Percentiles rank a stretch among this genome's conserved stretches.
Evolutionary conservation across 2,888 invertebrate species (phyloP).

Genomic region (Pristionchus entomophagus): DNA sequence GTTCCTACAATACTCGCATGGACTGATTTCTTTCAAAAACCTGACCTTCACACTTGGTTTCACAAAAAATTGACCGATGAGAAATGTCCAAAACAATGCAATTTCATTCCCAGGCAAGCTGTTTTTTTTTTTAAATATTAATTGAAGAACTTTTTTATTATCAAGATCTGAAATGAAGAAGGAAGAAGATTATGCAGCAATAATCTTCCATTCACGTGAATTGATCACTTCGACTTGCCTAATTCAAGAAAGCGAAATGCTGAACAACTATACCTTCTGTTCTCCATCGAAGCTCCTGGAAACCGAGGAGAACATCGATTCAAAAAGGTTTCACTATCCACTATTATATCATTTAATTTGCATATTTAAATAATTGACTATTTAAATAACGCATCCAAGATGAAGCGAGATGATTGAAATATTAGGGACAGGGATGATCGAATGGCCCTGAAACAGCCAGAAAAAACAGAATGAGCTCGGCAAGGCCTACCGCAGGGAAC

Average conservation of each 20-base stretch:
- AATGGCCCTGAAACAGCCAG: too few relatives aligned
- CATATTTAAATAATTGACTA: neutral
- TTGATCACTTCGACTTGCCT: neutral
- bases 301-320: neutral
- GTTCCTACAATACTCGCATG: neutral
- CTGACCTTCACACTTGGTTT: neutral
- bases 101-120: neutral
- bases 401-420: too few relatives aligned
- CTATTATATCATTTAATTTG: neutral
- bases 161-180: neutral
- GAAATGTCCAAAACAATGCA: neutral
- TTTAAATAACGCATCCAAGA: too few relatives aligned
- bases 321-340: neutral
- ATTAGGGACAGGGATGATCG: too few relatives aligned
- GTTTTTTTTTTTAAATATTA: neutral
- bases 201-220: conserved; percentile 10
- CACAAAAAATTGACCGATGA: neutral
- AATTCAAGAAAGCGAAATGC: neutral
- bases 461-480: too few relatives aligned
- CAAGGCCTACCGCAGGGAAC: too few relatives aligned
- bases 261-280: neutral
- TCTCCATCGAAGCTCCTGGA: neutral
- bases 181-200: neutral
- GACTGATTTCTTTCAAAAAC: neutral
- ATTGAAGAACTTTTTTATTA: neutral